Base-by-base conservation (phyloP, 2,113 vertebrate species). In the Pogona vitticeps region DNA sequence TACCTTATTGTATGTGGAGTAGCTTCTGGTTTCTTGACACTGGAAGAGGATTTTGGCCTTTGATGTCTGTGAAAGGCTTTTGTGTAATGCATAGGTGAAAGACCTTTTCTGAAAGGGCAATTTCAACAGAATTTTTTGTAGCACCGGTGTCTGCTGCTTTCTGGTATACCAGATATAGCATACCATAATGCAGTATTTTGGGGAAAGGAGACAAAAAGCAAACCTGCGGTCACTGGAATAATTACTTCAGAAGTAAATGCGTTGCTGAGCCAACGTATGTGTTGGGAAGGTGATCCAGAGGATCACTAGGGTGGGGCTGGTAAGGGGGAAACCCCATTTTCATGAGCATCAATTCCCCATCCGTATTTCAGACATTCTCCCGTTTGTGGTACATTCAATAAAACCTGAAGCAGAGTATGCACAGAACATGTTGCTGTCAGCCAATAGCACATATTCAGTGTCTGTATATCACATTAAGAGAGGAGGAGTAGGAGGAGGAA, bases 391-490 rank as follows among this genome's bases (percentile, higher is more conserved):
- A 91, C 1, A 28, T 84, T 94, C 70, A 42, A 26, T 92, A 93
- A 93, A 94, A 94, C 90, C 91, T 83, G 80, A 91, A 92, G 87
- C 52, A 90, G 86, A 91, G 92, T 89, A 79, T 81, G 65, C 20
- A 58, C 58, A 20, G 5, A 31, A 79, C 91, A 92, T 36, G 46
- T 85, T 91, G 91, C 93, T 93, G 91, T 40, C 86, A 93, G 94
- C 86, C 92, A 92, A 91, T 82, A 89, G 91, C 91, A 91, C 94
- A 96, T 42, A 20, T 95, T 95, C 83, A 89, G 88, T 88, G 90
- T 93, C 94, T 94, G 93, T 93, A 93, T 92, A 89, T 1, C 84
- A 84, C 90, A 86, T 88, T 91, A 92, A 94, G 94, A 94, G 90
- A 91, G 65, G 28, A 12, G 23, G 6, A 9, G 65, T 5, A 26